Percentiles rank a stretch among this genome's conserved stretches.
These are phyloP conservation scores for Hypsopygia costalis DNA, from an alignment of 2,888 invertebrate genomes.

Conservation along the genomic window DNA sequence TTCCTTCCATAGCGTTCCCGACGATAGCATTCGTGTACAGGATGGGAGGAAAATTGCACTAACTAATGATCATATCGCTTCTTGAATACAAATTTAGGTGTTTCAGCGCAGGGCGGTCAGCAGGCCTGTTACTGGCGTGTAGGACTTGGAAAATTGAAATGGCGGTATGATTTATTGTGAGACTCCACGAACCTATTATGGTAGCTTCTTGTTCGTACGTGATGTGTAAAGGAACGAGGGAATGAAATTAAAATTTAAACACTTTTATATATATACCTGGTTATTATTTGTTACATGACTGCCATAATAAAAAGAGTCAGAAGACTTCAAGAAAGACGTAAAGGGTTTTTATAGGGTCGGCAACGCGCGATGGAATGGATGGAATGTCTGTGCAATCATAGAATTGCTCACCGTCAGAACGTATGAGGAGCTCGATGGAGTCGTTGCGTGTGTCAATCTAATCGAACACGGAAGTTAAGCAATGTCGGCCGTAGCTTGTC, in stretches of 20 bases:
- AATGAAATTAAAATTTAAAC: conserved; percentile 18
- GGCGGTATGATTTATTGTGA: conserved; percentile 72
- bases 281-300: too few species aligned
- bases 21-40: conserved; percentile 58
- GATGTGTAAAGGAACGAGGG: conserved; percentile 51
- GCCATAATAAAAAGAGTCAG: too few species aligned
- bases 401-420: too few species aligned
- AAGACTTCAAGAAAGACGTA: too few species aligned
- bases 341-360: too few species aligned
- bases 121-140: conserved; percentile 62
- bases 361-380: too few species aligned
- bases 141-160: conserved; percentile 72
- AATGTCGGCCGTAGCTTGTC: too few species aligned
- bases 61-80: conserved; percentile 74
- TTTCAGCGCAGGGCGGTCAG: conserved; percentile 57
- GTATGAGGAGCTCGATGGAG: too few species aligned
- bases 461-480: too few species aligned
- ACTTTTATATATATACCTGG: too few species aligned
- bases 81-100: conserved; percentile 75
- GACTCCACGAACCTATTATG: conserved; percentile 66
- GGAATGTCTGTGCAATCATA: too few species aligned
- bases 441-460: too few species aligned
- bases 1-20: conserved; percentile 48
- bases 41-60: conserved; percentile 74
- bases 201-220: conserved; percentile 61